Evolutionary conservation across 2,888 invertebrate species (phyloP), one percentile per base, ranked within the genome.

Genomic region (Drosophila sordidula): DNA sequence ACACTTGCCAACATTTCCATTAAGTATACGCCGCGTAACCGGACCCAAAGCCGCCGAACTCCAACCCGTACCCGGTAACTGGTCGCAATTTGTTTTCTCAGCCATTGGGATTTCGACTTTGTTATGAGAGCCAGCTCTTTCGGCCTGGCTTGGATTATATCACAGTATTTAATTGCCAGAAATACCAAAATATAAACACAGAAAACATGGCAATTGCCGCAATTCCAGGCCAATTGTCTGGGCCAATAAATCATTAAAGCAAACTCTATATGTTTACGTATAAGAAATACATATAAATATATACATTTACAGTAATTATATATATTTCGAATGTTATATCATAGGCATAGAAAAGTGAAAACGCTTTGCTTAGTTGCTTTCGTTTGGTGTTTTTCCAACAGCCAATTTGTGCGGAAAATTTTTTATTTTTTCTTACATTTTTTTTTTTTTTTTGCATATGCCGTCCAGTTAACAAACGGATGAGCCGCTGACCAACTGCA

Each of bases 401-500:
- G 62, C 34, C 55, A 72, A 72, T 67, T 70, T 72, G 72, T 58
- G 70, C 67, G 74, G 75, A 70, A 75, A 75, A 70, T 61, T 38
- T 52, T 32, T 44, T 26, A 5, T 26, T 26, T 32, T 4, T 32
- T 32, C 11, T 32, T 26, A 6, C n/a, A 8, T 29, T 32, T 32
- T 11, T 4, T 0, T 34, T 34, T 34, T 12, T 34, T 34, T 14
- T 14, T 42, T 56, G n/a, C n/a, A n/a, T n/a, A n/a, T 41, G 34
- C 32, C 42, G 44, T 11, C 18, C 36, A 62, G 29, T 57, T 39
- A 52, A 16, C 45, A 59, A 62, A 41, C 44, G 65, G 74, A 74
- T 75, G 71, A 47, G 62, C 75, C 32, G 75, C 75, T 75, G 75
- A 75, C 75, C 75, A 75, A 75, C 67, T 75, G 49, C 44, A 62